Conservation (phyloP, 2,888 invertebrate genomes). For the Hofmannophila pseudospretella region DNA sequence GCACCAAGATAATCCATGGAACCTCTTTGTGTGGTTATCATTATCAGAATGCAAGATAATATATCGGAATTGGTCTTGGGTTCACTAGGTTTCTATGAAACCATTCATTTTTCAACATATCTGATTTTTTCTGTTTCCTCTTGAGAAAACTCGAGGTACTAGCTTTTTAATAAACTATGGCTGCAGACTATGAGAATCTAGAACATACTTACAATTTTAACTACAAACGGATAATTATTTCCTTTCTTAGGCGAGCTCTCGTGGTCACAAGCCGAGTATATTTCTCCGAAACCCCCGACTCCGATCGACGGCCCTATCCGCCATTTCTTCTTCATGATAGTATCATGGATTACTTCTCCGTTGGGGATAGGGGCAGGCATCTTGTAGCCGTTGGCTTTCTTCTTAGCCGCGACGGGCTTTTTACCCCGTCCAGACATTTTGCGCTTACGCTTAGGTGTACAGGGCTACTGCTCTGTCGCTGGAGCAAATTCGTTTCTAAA, state of each 20-base stretch:
- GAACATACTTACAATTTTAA: constrained; percentile 85
- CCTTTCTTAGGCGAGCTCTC: constrained; percentile 70
- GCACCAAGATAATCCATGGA: too few species aligned
- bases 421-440: constrained; percentile 54
- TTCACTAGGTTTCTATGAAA: too few species aligned
- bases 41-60: too few species aligned
- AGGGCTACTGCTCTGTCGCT: too few species aligned
- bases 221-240: constrained; percentile 81
- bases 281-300: constrained; percentile 95
- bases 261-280: constrained; percentile 87
- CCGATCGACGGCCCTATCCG: constrained; percentile 92
- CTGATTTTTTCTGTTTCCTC: too few species aligned
- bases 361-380: constrained; percentile 84
- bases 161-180: too few species aligned
- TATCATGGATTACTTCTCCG: constrained; percentile 88
- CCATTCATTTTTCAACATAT: too few species aligned
- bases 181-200: neutral
- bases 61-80: too few species aligned
- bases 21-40: too few species aligned
- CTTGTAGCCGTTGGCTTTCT: constrained; percentile 66
- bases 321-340: constrained; percentile 87
- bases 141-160: too few species aligned
- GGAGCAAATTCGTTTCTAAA: too few species aligned
- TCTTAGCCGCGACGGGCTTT: constrained; percentile 57
- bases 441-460: too few species aligned